These are phyloP conservation scores for Aythya fuligula DNA, from an alignment of 2,797 vertebrate species.

Conservation along the genomic window DNA sequence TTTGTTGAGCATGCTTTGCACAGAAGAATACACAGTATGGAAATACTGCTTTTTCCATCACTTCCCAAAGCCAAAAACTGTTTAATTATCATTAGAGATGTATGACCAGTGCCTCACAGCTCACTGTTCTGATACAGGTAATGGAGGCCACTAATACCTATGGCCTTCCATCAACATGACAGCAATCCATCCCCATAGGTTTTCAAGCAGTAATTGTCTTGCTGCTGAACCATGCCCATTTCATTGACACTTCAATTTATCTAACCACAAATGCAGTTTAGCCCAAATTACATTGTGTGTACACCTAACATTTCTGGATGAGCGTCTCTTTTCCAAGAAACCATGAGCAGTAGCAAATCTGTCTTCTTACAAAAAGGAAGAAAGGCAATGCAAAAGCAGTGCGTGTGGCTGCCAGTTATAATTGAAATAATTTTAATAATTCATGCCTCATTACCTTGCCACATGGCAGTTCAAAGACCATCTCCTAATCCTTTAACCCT, in stretches of 20 bases:
- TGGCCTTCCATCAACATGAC: neutral
- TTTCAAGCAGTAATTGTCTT: neutral
- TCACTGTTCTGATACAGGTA: neutral
- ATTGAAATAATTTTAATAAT: slow-evolving; percentile 71
- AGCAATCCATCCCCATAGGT: neutral
- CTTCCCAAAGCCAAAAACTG: neutral
- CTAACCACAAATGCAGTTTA: neutral
- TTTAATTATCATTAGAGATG: neutral
- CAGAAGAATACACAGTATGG: neutral
- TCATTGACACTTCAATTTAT: neutral
- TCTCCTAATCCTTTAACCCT: slow-evolving; percentile 64
- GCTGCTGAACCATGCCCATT: neutral
- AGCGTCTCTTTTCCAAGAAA: slow-evolving; percentile 20
- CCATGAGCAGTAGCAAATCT: neutral
- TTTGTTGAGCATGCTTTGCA: neutral
- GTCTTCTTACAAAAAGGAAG: slow-evolving; percentile 6
- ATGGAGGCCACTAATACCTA: neutral
- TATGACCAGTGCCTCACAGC: neutral
- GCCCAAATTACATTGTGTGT: neutral
- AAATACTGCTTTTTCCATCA: neutral
- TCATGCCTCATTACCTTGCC: slow-evolving; percentile 69
- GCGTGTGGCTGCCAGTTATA: slow-evolving; percentile 48
- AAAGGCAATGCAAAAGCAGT: neutral
- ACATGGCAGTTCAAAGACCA: slow-evolving; percentile 67
- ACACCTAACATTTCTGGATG: neutral